Evolutionary conservation across 2,113 vertebrate genomes (phyloP).

Genomic region (Sus scrofa): T2T-Sscrofa CM000820.6:74892501-74893000

Average conservation of each 20-base stretch:
- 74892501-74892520: background rate
- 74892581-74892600: background rate
- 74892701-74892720: background rate
- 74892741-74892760: background rate
- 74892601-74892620: conserved; percentile 29
- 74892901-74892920: background rate
- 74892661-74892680: background rate
- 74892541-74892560: conserved; percentile 21
- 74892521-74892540: background rate
- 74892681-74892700: background rate
- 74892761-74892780: background rate
- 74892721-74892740: background rate
- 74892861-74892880: background rate
- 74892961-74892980: background rate
- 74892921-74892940: conserved; percentile 3
- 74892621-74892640: background rate
- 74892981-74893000: background rate
- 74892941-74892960: background rate
- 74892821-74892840: background rate
- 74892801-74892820: background rate
- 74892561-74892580: background rate
- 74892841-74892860: conserved; percentile 6
- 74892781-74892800: background rate
- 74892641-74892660: background rate
- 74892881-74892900: conserved; percentile 17